A percentile compares a stretch with the other conserved stretches of the same genome.
These are phyloP conservation scores for Lycaon pictus DNA, from an alignment of 2,113 vertebrate species.

Conservation along the genomic window DNA sequence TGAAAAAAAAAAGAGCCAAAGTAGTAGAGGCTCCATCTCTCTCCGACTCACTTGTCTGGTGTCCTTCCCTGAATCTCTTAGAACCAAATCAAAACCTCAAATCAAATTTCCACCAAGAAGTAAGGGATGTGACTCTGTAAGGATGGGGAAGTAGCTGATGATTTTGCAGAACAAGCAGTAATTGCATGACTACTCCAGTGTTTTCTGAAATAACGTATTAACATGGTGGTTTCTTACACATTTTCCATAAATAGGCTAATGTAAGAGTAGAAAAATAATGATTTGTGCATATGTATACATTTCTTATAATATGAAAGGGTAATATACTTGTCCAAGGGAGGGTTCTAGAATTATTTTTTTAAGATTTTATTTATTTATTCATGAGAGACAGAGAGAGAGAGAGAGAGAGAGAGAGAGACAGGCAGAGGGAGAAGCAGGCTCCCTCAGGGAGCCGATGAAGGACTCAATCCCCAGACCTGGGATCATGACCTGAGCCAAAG, in stretches of 20 bases:
- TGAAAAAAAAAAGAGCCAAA: background rate
- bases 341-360: background rate
- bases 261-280: background rate
- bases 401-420: too few relatives aligned
- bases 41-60: background rate
- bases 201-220: background rate
- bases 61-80: background rate
- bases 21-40: background rate
- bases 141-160: background rate
- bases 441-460: too few relatives aligned
- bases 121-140: background rate
- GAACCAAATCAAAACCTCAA: constrained; percentile 40
- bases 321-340: background rate
- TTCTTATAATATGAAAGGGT: background rate
- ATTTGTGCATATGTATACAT: background rate
- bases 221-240: constrained; percentile 1
- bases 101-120: constrained; percentile 47
- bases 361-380: too few relatives aligned
- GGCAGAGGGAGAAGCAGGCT: too few relatives aligned
- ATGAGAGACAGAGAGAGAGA: too few relatives aligned
- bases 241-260: constrained; percentile 1
- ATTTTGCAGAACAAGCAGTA: background rate
- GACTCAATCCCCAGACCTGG: too few relatives aligned
- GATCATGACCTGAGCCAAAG: too few relatives aligned
- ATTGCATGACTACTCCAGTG: background rate